Evolutionary conservation across 2,888 invertebrate species (phyloP).

Genomic region (Mimachlamys varia): DNA sequence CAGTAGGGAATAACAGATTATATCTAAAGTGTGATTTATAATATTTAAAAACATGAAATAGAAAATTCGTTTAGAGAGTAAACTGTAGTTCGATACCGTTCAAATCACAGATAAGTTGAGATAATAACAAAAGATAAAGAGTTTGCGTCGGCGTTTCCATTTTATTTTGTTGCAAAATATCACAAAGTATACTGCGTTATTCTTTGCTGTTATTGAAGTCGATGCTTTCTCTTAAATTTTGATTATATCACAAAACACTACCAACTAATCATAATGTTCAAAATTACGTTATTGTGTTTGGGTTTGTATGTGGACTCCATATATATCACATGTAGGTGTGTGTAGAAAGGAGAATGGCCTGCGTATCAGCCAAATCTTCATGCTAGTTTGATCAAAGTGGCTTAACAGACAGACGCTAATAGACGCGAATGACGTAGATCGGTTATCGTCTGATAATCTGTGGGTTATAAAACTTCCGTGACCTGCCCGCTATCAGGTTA

Average conservation of each 20-base stretch:
- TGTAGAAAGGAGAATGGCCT: neutral
- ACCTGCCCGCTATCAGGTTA: neutral
- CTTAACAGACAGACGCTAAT: conserved; percentile 3
- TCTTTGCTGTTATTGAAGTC: neutral
- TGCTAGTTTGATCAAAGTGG: neutral
- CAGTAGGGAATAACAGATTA: neutral
- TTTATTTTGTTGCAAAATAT: neutral
- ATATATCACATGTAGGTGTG: neutral
- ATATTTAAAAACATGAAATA: neutral
- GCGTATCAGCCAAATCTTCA: neutral
- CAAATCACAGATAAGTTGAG: neutral
- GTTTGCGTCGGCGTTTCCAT: neutral
- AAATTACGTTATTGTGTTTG: neutral
- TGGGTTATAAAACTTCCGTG: neutral
- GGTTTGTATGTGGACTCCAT: neutral
- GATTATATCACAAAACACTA: neutral
- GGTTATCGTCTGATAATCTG: neutral
- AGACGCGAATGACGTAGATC: neutral
- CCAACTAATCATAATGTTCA: neutral
- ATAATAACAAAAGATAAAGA: neutral
- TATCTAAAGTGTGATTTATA: neutral
- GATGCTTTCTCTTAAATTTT: neutral
- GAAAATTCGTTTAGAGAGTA: neutral
- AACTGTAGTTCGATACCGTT: neutral
- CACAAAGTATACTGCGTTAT: neutral